Base-by-base conservation (phyloP, 2,888 invertebrate genomes). In the Phragmatobia fuliginosa region DNA sequence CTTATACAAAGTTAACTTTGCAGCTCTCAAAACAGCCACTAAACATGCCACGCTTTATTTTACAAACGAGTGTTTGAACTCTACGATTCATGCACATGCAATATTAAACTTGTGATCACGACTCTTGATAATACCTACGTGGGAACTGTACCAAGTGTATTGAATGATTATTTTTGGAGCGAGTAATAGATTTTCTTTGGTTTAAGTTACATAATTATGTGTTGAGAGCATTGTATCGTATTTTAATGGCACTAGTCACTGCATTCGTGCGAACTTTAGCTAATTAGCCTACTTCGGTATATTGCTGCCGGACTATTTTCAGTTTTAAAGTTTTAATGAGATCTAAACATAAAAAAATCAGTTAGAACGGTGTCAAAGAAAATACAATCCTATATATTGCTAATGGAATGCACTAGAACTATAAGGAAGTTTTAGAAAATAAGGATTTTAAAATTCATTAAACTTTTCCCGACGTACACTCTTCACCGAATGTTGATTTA, bases 91-190 rank as follows among this genome's bases (percentile, higher is more conserved):
- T 71, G 77, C 77, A 68, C 62, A 67, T 76, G 88, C 84, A 86
- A 73, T 62, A 25, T 49, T 80, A 84, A 71, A 67, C 80, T 87
- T 80, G 88, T 84, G 75, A 80, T 84, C 74, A 80, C 81, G 78
- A 80, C 80, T 85, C 84, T 87, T 86, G 85, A 88, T 90, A 90
- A 89, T 88, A 83, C 83, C 75, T 79, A 74, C 91, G 91, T 91
- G 91, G 90, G 91, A 91, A 91, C 82, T 87, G 83, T 86, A 86
- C 88, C 89, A 79, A 86, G 80, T 91, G 91, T 88, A 91, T 90
- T 90, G 88, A 91, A 91, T 87, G 86, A 87, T 88, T 87, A 89
- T 87, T 88, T 88, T 85, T 83, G 83, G 82, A 79, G 73, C 83
- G 79, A 79, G 83, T 91, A 91, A 90, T 91, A 88, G 89, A 86